Evolutionary conservation across 2,113 vertebrate species (phyloP).

Genomic region (Plestiodon gilberti): DNA sequence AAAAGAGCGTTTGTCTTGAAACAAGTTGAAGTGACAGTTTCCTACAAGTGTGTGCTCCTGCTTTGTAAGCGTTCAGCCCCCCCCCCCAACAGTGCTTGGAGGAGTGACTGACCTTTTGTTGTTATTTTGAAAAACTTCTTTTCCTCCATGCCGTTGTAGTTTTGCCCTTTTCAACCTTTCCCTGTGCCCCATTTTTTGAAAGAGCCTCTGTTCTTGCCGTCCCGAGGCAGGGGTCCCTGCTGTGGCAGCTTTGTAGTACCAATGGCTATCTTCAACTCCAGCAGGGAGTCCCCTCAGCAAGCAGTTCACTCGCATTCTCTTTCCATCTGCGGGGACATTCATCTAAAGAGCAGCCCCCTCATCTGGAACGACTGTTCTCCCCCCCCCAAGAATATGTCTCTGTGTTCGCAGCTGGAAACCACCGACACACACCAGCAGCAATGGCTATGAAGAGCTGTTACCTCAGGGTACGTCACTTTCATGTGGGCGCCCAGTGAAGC

Average conservation of each 20-base stretch:
- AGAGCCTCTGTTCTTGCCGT: conserved; percentile 12
- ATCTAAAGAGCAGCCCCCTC: neutral
- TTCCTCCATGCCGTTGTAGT: neutral
- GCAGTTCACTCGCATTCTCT: neutral
- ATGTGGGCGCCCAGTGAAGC: neutral
- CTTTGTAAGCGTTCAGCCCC: conserved; percentile 62
- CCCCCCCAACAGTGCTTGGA: conserved; percentile 47
- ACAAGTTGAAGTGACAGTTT: conserved; percentile 51
- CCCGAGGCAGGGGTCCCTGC: neutral
- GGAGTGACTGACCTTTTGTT: neutral
- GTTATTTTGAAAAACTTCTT: conserved; percentile 23
- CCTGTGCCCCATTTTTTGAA: conserved; percentile 11
- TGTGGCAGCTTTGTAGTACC: neutral
- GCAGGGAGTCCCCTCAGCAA: neutral
- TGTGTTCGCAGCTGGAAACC: conserved; percentile 15
- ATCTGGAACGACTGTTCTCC: neutral
- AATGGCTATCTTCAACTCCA: neutral
- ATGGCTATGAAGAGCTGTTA: neutral
- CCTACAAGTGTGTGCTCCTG: conserved; percentile 37
- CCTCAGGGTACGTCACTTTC: neutral
- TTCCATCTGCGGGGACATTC: neutral
- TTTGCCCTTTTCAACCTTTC: conserved; percentile 27
- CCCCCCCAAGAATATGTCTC: neutral
- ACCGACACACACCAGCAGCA: fast-evolving
- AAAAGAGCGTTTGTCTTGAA: conserved; percentile 67